Evolutionary conservation across 2,888 invertebrate species (phyloP).

Genomic region (Ophion ellenae): DNA sequence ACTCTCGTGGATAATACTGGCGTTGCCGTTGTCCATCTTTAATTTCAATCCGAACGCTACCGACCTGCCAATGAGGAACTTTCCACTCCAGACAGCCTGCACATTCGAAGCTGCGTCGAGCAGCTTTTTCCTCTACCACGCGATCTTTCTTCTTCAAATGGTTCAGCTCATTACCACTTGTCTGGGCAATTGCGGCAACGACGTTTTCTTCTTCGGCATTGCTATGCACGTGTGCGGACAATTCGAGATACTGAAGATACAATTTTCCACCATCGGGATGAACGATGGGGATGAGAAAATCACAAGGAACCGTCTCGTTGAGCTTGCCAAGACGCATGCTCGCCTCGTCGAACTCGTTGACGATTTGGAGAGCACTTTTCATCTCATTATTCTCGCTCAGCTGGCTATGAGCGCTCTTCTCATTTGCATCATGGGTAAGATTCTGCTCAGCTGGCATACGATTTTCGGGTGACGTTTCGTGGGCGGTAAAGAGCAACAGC

Average conservation of each 20-base stretch:
- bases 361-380: slow-evolving; percentile 67
- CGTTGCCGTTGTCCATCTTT: slow-evolving; percentile 67
- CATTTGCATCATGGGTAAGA: slow-evolving; percentile 72
- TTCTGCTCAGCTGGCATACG: too few relatives aligned
- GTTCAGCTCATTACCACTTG: slow-evolving; percentile 68
- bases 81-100: slow-evolving; percentile 68
- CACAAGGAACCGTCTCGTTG: slow-evolving; percentile 32
- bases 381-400: slow-evolving; percentile 70
- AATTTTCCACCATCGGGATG: slow-evolving; percentile 66
- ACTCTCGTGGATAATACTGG: slow-evolving; percentile 68
- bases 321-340: slow-evolving; percentile 64
- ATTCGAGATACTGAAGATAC: slow-evolving; percentile 74
- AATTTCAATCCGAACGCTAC: slow-evolving; percentile 59
- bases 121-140: slow-evolving; percentile 59
- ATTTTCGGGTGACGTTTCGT: too few relatives aligned
- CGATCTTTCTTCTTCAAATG: slow-evolving; percentile 67
- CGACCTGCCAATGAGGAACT: slow-evolving; percentile 56
- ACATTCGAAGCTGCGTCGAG: slow-evolving; percentile 55
- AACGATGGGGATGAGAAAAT: slow-evolving; percentile 35
- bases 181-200: slow-evolving; percentile 71
- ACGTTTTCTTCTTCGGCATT: slow-evolving; percentile 77
- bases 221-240: slow-evolving; percentile 80
- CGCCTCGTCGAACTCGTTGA: slow-evolving; percentile 67
- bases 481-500: background rate
- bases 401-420: slow-evolving; percentile 68